phyloP scores from a whole-genome alignment of 2,113 vertebrate genomes.

The Serilophus lunatus region DNA sequence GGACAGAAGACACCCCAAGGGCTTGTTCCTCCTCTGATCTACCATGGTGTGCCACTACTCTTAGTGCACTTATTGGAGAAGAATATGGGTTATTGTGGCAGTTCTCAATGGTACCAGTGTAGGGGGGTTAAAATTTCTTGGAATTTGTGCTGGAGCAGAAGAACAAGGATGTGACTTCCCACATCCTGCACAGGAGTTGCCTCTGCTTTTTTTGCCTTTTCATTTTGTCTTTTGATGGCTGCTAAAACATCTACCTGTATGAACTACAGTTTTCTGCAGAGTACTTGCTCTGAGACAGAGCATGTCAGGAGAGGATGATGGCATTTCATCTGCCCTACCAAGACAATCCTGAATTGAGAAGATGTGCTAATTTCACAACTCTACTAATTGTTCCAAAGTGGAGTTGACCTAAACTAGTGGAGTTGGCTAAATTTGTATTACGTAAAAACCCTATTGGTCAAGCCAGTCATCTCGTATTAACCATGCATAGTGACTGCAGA shows the following conservation, averaged over 20 bases:
- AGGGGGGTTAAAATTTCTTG: background rate
- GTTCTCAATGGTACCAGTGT: background rate
- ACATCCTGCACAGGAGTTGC: background rate
- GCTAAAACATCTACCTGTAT: accelerated
- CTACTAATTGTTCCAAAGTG: background rate
- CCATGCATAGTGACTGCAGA: background rate
- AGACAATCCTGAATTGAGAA: background rate
- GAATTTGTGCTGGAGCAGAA: background rate
- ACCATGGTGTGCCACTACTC: background rate
- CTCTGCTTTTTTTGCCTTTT: background rate
- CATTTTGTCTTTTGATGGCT: background rate
- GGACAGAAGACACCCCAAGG: background rate
- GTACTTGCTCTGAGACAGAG: background rate
- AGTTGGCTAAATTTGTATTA: background rate
- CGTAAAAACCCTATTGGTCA: background rate
- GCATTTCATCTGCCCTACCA: accelerated
- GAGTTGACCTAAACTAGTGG: background rate
- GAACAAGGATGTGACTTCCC: background rate
- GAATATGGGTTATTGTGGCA: accelerated
- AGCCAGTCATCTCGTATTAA: background rate
- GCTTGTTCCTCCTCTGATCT: background rate
- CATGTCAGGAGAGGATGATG: background rate
- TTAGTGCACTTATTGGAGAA: background rate
- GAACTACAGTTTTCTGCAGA: background rate
- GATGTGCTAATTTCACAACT: background rate